Evolutionary conservation across 1,140 invertebrate species (phyloP).

Genomic region (Steinernema khuongi): DNA sequence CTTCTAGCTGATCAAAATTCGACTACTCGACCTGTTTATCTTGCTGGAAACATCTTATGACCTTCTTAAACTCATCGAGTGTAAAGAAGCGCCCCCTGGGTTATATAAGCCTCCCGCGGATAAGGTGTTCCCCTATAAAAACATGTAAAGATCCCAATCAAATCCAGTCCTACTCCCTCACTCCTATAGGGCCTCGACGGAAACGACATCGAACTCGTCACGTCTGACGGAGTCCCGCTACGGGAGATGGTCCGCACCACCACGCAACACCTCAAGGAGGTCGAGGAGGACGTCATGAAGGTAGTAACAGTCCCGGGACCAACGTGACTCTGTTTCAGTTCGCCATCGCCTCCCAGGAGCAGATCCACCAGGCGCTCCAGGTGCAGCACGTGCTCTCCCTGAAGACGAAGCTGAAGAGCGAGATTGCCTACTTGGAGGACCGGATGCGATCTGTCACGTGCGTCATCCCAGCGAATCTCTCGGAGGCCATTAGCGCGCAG

Average conservation of each 20-base stretch:
- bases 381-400: not conserved
- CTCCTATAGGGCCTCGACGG: not conserved
- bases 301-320: not conserved
- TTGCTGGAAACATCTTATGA: too few species aligned
- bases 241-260: not conserved
- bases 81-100: too few species aligned
- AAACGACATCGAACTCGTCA: not conserved
- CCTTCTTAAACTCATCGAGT: too few species aligned
- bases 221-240: not conserved
- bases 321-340: not conserved
- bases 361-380: not conserved
- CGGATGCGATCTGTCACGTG: not conserved
- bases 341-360: not conserved
- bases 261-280: not conserved
- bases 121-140: too few species aligned
- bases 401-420: not conserved
- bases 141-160: too few species aligned
- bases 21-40: too few species aligned
- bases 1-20: not conserved
- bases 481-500: not conserved
- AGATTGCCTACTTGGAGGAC: not conserved
- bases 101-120: too few species aligned
- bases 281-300: conserved; percentile 10
- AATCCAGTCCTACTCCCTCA: too few species aligned
- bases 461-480: not conserved